Conservation (phyloP, 2,888 invertebrate genomes). For the Teinopalpus imperialis region DNA sequence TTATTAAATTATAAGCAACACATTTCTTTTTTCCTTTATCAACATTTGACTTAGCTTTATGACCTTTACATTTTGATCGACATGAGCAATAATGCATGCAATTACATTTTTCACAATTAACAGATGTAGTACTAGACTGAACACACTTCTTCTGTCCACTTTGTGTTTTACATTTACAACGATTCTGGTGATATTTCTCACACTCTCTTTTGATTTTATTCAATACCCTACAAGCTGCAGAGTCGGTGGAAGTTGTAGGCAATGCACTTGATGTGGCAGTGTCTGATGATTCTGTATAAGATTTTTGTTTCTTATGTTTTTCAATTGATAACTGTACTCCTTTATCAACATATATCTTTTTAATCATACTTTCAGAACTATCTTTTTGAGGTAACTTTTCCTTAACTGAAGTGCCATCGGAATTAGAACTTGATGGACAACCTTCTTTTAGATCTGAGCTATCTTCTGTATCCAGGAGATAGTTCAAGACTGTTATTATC, state of each 20-base stretch:
- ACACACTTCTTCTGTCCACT: conserved; percentile 49
- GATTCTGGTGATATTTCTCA: conserved; percentile 66
- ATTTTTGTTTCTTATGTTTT: conserved; percentile 39
- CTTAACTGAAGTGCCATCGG: conserved; percentile 1
- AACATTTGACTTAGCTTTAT: conserved; percentile 42
- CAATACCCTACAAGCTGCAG: conserved; percentile 61
- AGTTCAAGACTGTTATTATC: conserved; percentile 63
- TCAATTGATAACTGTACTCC: conserved; percentile 46
- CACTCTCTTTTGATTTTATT: conserved; percentile 70
- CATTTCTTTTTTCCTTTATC: conserved; percentile 62
- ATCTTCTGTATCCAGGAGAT: conserved; percentile 69
- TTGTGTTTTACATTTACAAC: conserved; percentile 52
- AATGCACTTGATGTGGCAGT: conserved; percentile 52
- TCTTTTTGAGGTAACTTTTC: conserved; percentile 25
- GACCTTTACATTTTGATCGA: conserved; percentile 53
- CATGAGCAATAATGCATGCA: conserved; percentile 57
- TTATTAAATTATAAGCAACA: conserved; percentile 71
- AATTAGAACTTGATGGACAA: conserved; percentile 10
- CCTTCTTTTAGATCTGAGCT: conserved; percentile 38
- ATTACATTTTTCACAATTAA: conserved; percentile 61
- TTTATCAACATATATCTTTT: conserved; percentile 45
- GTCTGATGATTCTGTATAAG: conserved; percentile 53
- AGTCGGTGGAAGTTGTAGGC: conserved; percentile 62
- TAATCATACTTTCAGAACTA: conserved; percentile 12
- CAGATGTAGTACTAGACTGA: conserved; percentile 61